These are phyloP conservation scores for Orthosia gothica DNA, from an alignment of 2,888 invertebrate species.

Conservation along the genomic window DNA sequence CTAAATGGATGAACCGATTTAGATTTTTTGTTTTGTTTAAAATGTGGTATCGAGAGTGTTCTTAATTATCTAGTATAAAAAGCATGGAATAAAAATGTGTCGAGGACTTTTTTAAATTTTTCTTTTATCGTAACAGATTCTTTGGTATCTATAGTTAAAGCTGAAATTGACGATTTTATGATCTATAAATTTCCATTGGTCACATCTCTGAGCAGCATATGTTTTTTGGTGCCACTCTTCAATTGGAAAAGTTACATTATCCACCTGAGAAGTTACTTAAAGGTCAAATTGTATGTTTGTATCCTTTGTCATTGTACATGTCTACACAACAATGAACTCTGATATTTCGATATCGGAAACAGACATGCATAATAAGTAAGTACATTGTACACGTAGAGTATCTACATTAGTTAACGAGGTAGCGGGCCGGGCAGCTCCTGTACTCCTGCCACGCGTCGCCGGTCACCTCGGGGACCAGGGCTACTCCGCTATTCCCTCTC, in stretches of 20 bases:
- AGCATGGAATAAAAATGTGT: too few species aligned
- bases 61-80: too few species aligned
- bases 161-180: too few species aligned
- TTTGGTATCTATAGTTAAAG: too few species aligned
- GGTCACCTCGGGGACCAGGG: slow-evolving; percentile 76
- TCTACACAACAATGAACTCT: slow-evolving; percentile 21
- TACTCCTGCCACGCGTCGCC: slow-evolving; percentile 60
- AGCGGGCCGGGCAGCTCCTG: slow-evolving; percentile 53
- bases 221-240: background rate
- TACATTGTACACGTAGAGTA: slow-evolving; percentile 64
- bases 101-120: too few species aligned
- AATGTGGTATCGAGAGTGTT: too few species aligned
- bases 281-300: background rate
- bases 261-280: background rate
- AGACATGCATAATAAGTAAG: slow-evolving; percentile 53
- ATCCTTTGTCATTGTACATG: background rate
- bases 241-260: too few species aligned
- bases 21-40: too few species aligned
- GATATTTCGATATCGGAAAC: slow-evolving; percentile 47
- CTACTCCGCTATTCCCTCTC: slow-evolving; percentile 80
- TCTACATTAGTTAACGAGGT: slow-evolving; percentile 75
- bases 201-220: background rate
- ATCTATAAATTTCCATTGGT: too few species aligned
- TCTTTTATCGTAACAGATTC: too few species aligned
- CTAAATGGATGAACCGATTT: too few species aligned